phyloP scores from a whole-genome alignment of 2,113 vertebrate genomes.

The Erinaceus europaeus region DNA sequence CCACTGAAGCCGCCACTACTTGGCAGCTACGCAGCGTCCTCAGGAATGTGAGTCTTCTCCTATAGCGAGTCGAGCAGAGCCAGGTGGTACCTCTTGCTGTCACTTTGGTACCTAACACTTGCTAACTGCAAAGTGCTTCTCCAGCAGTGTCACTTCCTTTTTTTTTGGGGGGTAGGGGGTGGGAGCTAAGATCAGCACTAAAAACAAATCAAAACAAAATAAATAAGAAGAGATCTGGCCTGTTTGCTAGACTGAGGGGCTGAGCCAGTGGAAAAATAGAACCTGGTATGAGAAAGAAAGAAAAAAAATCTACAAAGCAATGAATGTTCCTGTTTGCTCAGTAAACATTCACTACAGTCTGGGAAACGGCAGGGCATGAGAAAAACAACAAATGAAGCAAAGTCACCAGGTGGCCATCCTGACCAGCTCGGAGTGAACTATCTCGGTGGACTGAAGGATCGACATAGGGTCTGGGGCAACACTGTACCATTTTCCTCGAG shows the following conservation, averaged over 20 bases:
- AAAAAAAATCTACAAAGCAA: not conserved
- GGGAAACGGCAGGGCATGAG: not conserved
- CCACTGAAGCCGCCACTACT: not conserved
- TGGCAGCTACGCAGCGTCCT: not conserved
- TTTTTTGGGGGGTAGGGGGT: no score
- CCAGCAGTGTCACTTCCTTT: constrained; percentile 36
- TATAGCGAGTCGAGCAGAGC: not conserved
- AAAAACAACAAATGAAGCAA: not conserved
- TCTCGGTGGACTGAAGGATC: not conserved
- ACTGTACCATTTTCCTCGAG: not conserved
- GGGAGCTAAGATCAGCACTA: not conserved
- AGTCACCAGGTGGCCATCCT: not conserved
- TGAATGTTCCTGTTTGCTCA: not conserved
- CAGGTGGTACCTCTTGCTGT: not conserved
- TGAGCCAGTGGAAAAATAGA: not conserved
- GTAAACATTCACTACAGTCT: not conserved
- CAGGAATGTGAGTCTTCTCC: not conserved
- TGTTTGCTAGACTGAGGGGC: not conserved
- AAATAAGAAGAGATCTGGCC: not conserved
- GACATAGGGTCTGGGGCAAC: not conserved
- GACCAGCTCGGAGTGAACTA: not conserved
- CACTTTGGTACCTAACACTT: not conserved
- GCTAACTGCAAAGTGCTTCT: not conserved
- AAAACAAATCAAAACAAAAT: constrained; percentile 31
- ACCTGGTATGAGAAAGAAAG: not conserved